phyloP scores from a whole-genome alignment of 2,888 invertebrate species.

The Copidosoma aretas region DNA sequence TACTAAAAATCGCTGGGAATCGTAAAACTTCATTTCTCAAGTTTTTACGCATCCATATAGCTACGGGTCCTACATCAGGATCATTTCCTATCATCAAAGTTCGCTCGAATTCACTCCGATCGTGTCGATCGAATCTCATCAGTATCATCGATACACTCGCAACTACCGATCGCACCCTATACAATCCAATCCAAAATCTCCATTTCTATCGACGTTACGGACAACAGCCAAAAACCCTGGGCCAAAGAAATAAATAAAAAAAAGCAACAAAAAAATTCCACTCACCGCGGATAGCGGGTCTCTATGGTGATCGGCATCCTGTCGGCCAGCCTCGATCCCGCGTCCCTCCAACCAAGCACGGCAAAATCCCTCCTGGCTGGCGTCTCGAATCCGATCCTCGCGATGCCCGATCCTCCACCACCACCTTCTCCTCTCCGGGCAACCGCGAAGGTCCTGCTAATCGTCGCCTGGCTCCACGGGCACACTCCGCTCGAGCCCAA shows the following conservation, averaged over 20 bases:
- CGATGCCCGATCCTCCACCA: conserved; percentile 37
- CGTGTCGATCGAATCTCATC: too few species aligned
- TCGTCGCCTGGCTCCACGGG: conserved; percentile 31
- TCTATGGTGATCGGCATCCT: conserved; percentile 55
- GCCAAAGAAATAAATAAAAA: neutral
- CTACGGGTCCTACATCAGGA: too few species aligned
- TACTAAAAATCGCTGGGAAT: too few species aligned
- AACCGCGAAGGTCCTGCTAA: neutral
- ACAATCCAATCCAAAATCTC: too few species aligned
- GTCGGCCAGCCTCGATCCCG: neutral
- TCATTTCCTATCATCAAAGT: too few species aligned
- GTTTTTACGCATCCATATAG: too few species aligned
- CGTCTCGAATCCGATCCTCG: conserved; percentile 31
- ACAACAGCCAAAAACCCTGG: neutral
- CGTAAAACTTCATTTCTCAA: too few species aligned
- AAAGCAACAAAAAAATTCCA: conserved; percentile 24
- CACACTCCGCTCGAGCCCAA: conserved; percentile 28
- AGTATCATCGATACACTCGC: too few species aligned
- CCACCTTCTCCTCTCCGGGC: too few species aligned
- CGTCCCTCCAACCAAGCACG: conserved; percentile 24
- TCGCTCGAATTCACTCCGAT: too few species aligned
- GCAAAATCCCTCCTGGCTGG: conserved; percentile 26
- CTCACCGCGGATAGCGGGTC: conserved; percentile 53
- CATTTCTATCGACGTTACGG: too few species aligned
- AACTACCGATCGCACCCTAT: too few species aligned